Percentiles rank a stretch among this genome's conserved stretches.
phyloP scores from a whole-genome alignment of 30 jellyfish, hydroid and myxozoan genomes.

The Aurelia sp. region DNA sequence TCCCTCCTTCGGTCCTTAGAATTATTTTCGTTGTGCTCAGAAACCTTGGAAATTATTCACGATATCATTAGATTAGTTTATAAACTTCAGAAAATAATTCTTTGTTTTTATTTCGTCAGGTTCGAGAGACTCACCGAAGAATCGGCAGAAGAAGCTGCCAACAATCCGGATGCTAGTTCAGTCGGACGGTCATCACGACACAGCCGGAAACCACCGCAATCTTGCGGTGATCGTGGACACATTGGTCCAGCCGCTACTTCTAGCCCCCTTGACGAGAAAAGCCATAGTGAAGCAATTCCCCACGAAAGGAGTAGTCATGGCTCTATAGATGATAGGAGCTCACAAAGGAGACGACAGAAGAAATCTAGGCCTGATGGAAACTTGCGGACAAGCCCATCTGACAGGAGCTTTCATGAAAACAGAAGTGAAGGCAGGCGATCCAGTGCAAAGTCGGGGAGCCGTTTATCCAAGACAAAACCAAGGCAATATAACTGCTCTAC shows the following conservation, averaged over 20 bases:
- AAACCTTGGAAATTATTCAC: no score
- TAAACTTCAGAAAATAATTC: no score
- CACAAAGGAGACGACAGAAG: slow-evolving; percentile 15
- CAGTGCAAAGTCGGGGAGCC: slow-evolving; percentile 62
- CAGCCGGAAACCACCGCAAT: neutral
- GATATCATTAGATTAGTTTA: no score
- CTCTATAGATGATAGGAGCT: slow-evolving; percentile 14
- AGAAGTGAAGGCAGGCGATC: slow-evolving; percentile 48
- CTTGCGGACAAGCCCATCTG: slow-evolving; percentile 27
- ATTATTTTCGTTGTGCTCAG: no score
- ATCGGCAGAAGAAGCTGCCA: neutral
- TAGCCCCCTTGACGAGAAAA: slow-evolving; percentile 58
- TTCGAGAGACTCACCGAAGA: neutral
- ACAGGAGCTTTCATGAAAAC: slow-evolving; percentile 17
- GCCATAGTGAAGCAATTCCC: neutral
- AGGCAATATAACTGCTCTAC: slow-evolving; percentile 23
- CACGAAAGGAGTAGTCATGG: slow-evolving; percentile 1
- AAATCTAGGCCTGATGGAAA: slow-evolving; percentile 5
- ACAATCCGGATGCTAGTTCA: slow-evolving; percentile 7
- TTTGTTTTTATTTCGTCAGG: neutral
- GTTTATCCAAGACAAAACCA: slow-evolving; percentile 43
- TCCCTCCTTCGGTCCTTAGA: no score
- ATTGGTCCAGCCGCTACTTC: slow-evolving; percentile 66
- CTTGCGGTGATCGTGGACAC: slow-evolving; percentile 2
- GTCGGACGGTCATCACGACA: slow-evolving; percentile 16